Conservation (phyloP, 2,888 invertebrate species). For the Ophioninae sp. region DNA sequence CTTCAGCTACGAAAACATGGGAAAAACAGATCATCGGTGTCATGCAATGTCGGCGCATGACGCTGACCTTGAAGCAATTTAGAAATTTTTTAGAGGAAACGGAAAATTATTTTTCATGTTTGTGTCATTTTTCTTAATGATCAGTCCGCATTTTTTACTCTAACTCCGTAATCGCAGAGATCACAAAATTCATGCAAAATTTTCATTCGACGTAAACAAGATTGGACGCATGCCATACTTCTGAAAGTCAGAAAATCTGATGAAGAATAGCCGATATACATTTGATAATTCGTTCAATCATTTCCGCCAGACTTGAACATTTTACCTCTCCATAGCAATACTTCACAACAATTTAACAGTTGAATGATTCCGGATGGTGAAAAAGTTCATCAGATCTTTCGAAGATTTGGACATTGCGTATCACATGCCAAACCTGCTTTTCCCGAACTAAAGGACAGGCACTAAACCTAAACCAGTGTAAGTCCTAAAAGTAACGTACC, state of each 20-base stretch:
- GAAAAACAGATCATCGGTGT: slow-evolving; percentile 26
- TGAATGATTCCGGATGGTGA: not conserved
- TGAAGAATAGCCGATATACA: not conserved
- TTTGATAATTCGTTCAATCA: not conserved
- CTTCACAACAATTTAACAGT: not conserved
- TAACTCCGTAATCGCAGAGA: not conserved
- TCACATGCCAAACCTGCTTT: slow-evolving; percentile 31
- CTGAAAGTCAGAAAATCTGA: not conserved
- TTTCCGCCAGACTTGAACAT: not conserved
- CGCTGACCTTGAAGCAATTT: not conserved
- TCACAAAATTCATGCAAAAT: not conserved
- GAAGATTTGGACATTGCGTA: not conserved
- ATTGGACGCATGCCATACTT: not conserved
- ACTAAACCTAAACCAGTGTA: slow-evolving; percentile 26
- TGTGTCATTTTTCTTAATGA: too few species aligned
- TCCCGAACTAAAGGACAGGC: slow-evolving; percentile 18
- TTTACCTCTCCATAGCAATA: not conserved
- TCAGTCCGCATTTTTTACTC: not conserved
- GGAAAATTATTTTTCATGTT: not conserved
- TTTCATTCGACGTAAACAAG: not conserved
- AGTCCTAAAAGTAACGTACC: slow-evolving; percentile 3
- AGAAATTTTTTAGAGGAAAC: not conserved
- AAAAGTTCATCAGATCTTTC: not conserved
- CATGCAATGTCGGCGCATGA: not conserved
- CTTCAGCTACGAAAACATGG: not conserved